Percentiles rank a stretch among this genome's conserved stretches.
phyloP scores from a whole-genome alignment of 2,888 invertebrate genomes.

The Epirrita christyi region DNA sequence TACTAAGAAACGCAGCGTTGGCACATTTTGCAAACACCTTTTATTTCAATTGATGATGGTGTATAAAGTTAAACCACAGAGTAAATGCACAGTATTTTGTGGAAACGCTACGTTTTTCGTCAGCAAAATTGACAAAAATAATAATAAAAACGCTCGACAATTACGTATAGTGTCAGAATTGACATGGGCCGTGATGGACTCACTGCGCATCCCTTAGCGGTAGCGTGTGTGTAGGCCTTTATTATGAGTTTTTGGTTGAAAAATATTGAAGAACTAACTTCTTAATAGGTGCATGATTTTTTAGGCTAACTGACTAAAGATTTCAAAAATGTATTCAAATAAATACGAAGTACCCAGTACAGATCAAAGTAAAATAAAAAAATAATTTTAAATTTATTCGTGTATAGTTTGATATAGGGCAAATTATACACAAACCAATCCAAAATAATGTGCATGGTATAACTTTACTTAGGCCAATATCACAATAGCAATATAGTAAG shows the following conservation, averaged over 20 bases:
- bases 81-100: not conserved
- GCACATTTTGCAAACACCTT: not conserved
- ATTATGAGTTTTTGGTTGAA: constrained; percentile 19
- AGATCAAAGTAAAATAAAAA: too few relatives aligned
- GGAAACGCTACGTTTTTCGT: constrained; percentile 8
- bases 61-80: too few relatives aligned
- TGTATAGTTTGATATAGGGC: constrained; percentile 14
- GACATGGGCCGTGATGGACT: constrained; percentile 16
- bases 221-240: constrained; percentile 45
- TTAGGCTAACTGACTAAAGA: too few relatives aligned
- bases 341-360: not conserved
- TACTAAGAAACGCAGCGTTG: constrained; percentile 21
- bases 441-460: not conserved
- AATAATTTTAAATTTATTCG: not conserved
- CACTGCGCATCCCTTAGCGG: constrained; percentile 12
- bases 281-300: too few relatives aligned
- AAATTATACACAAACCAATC: constrained; percentile 14
- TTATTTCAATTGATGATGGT: constrained; percentile 1
- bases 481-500: constrained; percentile 5
- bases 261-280: too few relatives aligned
- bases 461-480: constrained; percentile 20
- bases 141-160: constrained; percentile 5
- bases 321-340: too few relatives aligned
- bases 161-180: constrained; percentile 12
- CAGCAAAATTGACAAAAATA: not conserved